Percentiles rank a stretch among this genome's conserved stretches.
Evolutionary conservation across 2,888 invertebrate genomes (phyloP).

Genomic region (Epinotia nisella): DNA sequence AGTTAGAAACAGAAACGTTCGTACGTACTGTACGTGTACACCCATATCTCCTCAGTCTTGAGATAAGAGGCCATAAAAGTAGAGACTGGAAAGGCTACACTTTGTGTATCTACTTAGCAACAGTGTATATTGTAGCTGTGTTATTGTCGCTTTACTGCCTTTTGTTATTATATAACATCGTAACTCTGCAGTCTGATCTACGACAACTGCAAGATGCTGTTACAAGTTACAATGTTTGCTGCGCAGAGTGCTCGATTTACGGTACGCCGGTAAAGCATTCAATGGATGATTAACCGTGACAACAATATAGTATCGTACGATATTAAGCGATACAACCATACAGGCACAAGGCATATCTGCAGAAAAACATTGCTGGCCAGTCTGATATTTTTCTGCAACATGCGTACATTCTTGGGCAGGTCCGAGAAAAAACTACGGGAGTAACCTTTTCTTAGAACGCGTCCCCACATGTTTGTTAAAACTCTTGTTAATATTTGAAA

Average conservation of each 20-base stretch:
- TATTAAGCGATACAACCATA: background rate
- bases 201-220: conserved; percentile 37
- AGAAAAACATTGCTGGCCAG: background rate
- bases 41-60: conserved; percentile 7
- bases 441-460: conserved; percentile 26
- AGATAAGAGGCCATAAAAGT: conserved; percentile 40
- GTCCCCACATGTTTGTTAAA: conserved; percentile 20
- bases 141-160: conserved; percentile 34
- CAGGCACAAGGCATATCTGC: background rate
- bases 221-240: conserved; percentile 35
- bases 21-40: conserved; percentile 8
- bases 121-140: conserved; percentile 34
- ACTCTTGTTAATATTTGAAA: conserved; percentile 35
- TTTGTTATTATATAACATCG: conserved; percentile 36
- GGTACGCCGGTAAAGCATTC: conserved; percentile 17
- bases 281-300: conserved; percentile 12
- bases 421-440: conserved; percentile 12
- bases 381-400: conserved; percentile 6
- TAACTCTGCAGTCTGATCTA: conserved; percentile 42
- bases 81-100: conserved; percentile 26
- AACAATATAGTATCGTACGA: background rate
- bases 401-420: conserved; percentile 4
- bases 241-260: conserved; percentile 24
- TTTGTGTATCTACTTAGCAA: conserved; percentile 37
- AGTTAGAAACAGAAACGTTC: conserved; percentile 13